phyloP scores from a whole-genome alignment of 1,140 invertebrate species.

The Eueides isabella region DNA sequence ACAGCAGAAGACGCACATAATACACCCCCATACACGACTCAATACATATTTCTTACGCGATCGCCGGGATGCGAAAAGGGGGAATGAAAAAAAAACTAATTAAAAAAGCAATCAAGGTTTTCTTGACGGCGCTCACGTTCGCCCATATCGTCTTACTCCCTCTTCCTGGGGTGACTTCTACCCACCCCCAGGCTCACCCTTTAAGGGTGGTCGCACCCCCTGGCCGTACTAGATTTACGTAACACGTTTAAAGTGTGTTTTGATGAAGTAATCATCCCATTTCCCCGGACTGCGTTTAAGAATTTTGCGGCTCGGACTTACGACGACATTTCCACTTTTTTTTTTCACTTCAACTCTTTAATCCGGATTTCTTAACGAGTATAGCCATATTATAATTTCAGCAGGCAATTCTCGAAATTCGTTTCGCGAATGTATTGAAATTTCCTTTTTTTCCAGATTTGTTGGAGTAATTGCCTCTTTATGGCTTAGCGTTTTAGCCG shows the following conservation, averaged over 20 bases:
- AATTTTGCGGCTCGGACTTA: conserved; percentile 74
- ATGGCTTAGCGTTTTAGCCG: conserved; percentile 30
- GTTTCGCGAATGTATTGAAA: conserved; percentile 48
- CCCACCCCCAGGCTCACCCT: conserved; percentile 57
- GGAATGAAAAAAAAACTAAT: conserved; percentile 78
- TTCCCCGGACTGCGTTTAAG: conserved; percentile 79
- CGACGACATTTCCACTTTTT: conserved; percentile 57
- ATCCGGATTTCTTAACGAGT: conserved; percentile 66
- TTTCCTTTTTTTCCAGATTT: conserved; percentile 38
- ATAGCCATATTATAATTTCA: conserved; percentile 57
- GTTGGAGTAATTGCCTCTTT: conserved; percentile 44
- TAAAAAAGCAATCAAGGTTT: conserved; percentile 82
- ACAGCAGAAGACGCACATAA: conserved; percentile 43
- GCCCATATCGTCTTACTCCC: conserved; percentile 81
- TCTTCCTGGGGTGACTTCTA: conserved; percentile 56
- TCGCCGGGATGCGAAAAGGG: conserved; percentile 73
- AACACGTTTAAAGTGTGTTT: conserved; percentile 82
- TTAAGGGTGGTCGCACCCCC: conserved; percentile 45
- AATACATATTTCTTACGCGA: conserved; percentile 75
- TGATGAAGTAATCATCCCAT: conserved; percentile 82
- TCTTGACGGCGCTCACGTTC: conserved; percentile 81
- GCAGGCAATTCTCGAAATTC: conserved; percentile 45
- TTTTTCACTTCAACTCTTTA: conserved; percentile 71
- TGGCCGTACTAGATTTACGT: conserved; percentile 79
- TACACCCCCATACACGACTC: conserved; percentile 60